A percentile compares a stretch with the other conserved stretches of the same genome.
Evolutionary conservation across 1,140 invertebrate species (phyloP).

Genomic region (Melipona quadrifasciata): DNA sequence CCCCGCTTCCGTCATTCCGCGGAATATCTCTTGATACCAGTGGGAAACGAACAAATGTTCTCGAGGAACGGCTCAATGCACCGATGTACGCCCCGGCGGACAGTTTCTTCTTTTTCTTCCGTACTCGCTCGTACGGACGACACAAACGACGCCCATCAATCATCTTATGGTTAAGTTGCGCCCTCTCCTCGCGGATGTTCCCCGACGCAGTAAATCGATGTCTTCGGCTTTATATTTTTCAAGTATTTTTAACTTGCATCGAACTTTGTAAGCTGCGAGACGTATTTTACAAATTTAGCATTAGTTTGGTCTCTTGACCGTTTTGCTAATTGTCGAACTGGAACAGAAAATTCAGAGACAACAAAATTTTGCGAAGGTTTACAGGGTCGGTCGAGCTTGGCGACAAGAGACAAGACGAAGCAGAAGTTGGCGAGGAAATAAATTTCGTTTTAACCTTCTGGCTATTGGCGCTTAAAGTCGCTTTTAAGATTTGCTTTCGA

Average conservation of each 20-base stretch:
- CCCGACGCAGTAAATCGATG: not conserved
- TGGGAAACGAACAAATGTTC: conserved; percentile 70
- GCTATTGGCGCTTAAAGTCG: too few relatives aligned
- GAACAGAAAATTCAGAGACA: too few relatives aligned
- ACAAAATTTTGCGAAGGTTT: too few relatives aligned
- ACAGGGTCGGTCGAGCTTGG: too few relatives aligned
- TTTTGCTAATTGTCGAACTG: too few relatives aligned
- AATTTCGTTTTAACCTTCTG: too few relatives aligned
- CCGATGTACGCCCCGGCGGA: conserved; percentile 15
- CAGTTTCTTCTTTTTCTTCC: conserved; percentile 24
- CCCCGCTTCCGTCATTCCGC: conserved; percentile 49
- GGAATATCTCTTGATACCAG: conserved; percentile 70
- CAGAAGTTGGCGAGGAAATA: too few relatives aligned
- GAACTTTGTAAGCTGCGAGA: too few relatives aligned
- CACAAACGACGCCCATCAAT: conserved; percentile 60
- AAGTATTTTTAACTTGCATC: not conserved
- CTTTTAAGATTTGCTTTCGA: too few relatives aligned
- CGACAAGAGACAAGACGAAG: too few relatives aligned
- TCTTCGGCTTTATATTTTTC: not conserved
- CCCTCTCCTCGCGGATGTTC: not conserved
- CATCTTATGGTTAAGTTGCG: conserved; percentile 37
- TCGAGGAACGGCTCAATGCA: conserved; percentile 55
- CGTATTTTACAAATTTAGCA: too few relatives aligned
- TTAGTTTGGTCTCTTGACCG: too few relatives aligned
- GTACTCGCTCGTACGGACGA: conserved; percentile 18